Conservation (phyloP, 2,888 invertebrate genomes). For the Choristoneura rosaceana region DNA sequence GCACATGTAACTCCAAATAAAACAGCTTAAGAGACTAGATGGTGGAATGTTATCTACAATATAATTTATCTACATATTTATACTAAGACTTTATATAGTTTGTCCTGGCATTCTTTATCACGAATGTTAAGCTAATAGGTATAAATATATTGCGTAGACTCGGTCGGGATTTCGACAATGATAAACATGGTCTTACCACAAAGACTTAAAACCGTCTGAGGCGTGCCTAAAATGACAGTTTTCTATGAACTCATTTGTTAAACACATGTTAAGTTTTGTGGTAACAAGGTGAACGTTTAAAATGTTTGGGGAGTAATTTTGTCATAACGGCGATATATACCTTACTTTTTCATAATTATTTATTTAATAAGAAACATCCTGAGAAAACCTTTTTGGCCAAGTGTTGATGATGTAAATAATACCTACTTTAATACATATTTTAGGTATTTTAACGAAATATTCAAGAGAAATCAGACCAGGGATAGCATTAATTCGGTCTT, state of each 20-base stretch:
- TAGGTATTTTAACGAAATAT: constrained; percentile 10
- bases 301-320: background rate
- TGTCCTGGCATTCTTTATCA: constrained; percentile 21
- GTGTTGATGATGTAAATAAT: background rate
- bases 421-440: background rate
- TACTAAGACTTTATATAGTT: constrained; percentile 33
- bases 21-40: constrained; percentile 71
- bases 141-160: constrained; percentile 18
- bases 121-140: constrained; percentile 21
- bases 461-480: constrained; percentile 13
- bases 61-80: constrained; percentile 52
- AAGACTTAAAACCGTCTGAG: too few species aligned
- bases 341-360: background rate
- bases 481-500: constrained; percentile 24
- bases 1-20: constrained; percentile 46
- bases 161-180: constrained; percentile 9
- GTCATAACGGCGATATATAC: constrained; percentile 2
- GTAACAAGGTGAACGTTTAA: background rate
- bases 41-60: constrained; percentile 77
- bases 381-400: background rate
- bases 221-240: too few species aligned
- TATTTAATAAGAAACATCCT: background rate
- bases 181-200: background rate
- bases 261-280: too few species aligned
- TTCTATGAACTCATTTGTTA: too few species aligned